Evolutionary conservation across 2,797 vertebrate species (phyloP).

Genomic region (Morus bassanus): DNA sequence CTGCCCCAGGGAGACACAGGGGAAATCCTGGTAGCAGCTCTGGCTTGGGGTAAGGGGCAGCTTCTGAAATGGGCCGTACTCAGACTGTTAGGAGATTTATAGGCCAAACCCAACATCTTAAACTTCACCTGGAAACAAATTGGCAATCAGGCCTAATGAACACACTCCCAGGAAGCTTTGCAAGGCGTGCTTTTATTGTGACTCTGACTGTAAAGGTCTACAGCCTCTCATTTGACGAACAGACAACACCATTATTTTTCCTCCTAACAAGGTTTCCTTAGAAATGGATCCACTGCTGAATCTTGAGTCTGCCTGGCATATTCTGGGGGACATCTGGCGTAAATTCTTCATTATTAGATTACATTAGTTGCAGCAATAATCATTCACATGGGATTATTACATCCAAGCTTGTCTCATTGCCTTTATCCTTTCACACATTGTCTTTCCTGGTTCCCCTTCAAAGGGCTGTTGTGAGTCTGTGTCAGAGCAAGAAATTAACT

Average conservation of each 20-base stretch:
- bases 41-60: not conserved
- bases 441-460: slow-evolving; percentile 45
- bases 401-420: slow-evolving; percentile 41
- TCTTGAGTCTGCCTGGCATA: not conserved
- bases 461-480: slow-evolving; percentile 19
- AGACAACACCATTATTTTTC: not conserved
- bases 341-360: slow-evolving; percentile 61
- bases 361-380: slow-evolving; percentile 57
- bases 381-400: slow-evolving; percentile 48
- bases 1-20: not conserved
- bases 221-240: not conserved
- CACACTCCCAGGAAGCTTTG: not conserved
- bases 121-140: not conserved
- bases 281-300: slow-evolving; percentile 51
- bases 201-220: not conserved
- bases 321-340: slow-evolving; percentile 43
- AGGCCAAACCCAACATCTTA: not conserved
- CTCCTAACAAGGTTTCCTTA: slow-evolving; percentile 38
- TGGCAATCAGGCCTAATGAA: not conserved
- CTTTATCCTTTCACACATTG: slow-evolving; percentile 61
- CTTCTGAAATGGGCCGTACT: not conserved
- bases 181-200: not conserved
- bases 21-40: not conserved
- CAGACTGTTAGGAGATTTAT: not conserved
- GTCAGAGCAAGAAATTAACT: slow-evolving; percentile 20